phyloP scores from a whole-genome alignment of 2,113 vertebrate genomes.

The Dasyurus viverrinus region DNA sequence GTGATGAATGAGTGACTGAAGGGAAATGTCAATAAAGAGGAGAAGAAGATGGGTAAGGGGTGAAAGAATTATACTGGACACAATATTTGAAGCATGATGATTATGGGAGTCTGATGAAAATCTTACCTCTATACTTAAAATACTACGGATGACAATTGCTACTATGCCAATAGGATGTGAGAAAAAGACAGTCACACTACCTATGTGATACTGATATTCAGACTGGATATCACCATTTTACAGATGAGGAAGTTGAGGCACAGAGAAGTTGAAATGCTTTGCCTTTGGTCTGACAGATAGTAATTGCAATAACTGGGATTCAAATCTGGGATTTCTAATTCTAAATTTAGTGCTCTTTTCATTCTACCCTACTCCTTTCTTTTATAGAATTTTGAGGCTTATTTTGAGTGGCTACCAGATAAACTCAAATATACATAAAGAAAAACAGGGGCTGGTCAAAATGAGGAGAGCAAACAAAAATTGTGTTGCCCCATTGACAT shows the following conservation, averaged over 20 bases:
- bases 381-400: neutral
- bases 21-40: neutral
- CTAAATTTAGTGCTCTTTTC: neutral
- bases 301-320: neutral
- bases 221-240: neutral
- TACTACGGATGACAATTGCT: neutral
- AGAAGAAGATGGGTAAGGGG: neutral
- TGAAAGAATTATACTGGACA: neutral
- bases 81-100: neutral
- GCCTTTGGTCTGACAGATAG: neutral
- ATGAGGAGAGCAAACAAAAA: neutral
- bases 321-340: neutral
- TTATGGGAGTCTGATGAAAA: neutral
- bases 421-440: neutral
- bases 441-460: neutral
- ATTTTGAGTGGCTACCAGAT: neutral
- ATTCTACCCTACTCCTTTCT: neutral
- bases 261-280: neutral
- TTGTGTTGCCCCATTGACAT: neutral
- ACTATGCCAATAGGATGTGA: too few relatives aligned
- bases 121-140: neutral
- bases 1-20: conserved; percentile 27
- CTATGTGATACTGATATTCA: too few relatives aligned
- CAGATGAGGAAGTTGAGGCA: neutral
- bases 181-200: neutral